Conservation (phyloP, 2,888 invertebrate genomes). For the Pyrochroa serraticornis region DNA sequence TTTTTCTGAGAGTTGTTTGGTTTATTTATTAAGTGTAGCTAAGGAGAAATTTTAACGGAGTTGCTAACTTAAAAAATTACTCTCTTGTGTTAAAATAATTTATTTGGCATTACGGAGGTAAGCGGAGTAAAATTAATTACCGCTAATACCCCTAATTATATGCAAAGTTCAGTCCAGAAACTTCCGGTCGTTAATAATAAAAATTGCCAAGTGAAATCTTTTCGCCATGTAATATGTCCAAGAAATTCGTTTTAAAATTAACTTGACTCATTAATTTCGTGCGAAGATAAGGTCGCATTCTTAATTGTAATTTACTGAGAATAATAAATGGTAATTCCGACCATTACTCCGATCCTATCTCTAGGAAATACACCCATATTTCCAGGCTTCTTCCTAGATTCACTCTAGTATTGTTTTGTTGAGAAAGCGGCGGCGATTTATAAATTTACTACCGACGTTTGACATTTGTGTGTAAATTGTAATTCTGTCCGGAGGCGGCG, state of each 20-base stretch:
- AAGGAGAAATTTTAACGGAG: too few species aligned
- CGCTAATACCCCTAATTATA: not conserved
- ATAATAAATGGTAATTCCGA: conserved; percentile 19
- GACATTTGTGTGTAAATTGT: too few species aligned
- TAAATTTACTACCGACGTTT: too few species aligned
- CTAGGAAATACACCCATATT: not conserved
- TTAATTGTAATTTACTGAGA: conserved; percentile 21
- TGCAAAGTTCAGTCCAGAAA: not conserved
- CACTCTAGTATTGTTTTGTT: too few species aligned
- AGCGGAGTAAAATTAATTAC: not conserved
- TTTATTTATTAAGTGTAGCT: too few species aligned
- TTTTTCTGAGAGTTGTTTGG: too few species aligned
- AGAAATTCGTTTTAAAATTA: conserved; percentile 6
- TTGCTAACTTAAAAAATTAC: too few species aligned
- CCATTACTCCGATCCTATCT: conserved; percentile 20
- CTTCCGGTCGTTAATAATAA: not conserved
- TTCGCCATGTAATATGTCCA: not conserved
- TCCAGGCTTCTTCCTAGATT: too few species aligned
- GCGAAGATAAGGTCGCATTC: conserved; percentile 13
- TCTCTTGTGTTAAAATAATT: not conserved
- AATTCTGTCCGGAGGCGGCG: not conserved
- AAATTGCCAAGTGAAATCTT: too few species aligned
- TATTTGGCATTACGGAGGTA: not conserved
- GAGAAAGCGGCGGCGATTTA: too few species aligned
- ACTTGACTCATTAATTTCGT: conserved; percentile 13